Evolutionary conservation across 2,888 invertebrate species (phyloP).

Genomic region (Cetonia aurata): DNA sequence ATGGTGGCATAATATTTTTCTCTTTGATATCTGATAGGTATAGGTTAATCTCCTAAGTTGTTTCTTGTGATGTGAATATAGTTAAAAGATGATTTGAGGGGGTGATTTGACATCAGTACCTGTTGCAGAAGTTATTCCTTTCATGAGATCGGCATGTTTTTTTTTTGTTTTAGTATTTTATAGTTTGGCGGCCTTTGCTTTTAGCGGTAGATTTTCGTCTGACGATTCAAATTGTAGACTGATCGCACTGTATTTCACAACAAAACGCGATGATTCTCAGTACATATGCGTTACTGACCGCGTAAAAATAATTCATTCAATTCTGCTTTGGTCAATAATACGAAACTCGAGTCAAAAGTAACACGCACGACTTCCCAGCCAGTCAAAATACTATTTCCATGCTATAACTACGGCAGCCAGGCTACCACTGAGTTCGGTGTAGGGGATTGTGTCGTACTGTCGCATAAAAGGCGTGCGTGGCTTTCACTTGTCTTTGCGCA

Average conservation of each 20-base stretch:
- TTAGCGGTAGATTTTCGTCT: too few species aligned
- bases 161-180: neutral
- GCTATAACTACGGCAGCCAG: conserved; percentile 52
- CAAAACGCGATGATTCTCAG: too few species aligned
- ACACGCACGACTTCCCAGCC: conserved; percentile 17
- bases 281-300: too few species aligned
- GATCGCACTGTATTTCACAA: too few species aligned
- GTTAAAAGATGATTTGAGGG: neutral
- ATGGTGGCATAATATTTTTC: neutral
- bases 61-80: too few species aligned
- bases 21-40: too few species aligned
- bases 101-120: conserved; percentile 17
- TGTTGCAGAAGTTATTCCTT: conserved; percentile 32
- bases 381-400: conserved; percentile 45
- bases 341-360: neutral
- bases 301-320: neutral
- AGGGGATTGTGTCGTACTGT: conserved; percentile 53
- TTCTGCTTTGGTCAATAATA: neutral
- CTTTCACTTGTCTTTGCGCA: conserved; percentile 55
- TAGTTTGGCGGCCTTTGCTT: too few species aligned
- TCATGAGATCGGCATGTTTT: conserved; percentile 38
- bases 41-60: too few species aligned
- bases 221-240: too few species aligned
- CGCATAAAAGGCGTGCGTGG: conserved; percentile 54
- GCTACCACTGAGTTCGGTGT: conserved; percentile 53